A percentile compares a stretch with the other conserved stretches of the same genome.
These are phyloP conservation scores for Tupaia chinensis DNA, from an alignment of 2,113 vertebrate species.

Conservation along the genomic window DNA sequence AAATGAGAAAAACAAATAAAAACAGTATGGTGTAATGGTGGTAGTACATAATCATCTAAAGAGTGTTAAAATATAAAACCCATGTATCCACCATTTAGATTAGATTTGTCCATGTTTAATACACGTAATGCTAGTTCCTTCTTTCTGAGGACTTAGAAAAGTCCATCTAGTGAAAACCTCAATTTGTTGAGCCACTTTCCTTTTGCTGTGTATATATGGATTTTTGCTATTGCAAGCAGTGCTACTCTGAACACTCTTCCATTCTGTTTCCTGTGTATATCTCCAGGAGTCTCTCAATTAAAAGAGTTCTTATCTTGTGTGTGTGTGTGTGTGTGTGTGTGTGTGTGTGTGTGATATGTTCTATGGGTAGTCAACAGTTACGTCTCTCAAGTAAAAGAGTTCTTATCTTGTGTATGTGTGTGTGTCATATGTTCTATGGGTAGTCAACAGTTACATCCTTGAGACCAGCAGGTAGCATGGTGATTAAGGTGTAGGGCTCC, in stretches of 20 bases:
- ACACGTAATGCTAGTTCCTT: not conserved
- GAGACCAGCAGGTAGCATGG: too few relatives aligned
- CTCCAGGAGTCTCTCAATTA: constrained; percentile 11
- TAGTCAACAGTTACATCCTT: too few relatives aligned
- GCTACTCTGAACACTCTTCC: not conserved
- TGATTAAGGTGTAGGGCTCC: too few relatives aligned
- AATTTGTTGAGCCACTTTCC: not conserved
- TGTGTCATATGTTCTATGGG: too few relatives aligned
- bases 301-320: not conserved
- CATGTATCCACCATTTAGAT: not conserved
- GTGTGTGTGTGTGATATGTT: too few relatives aligned
- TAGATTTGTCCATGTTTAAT: not conserved
- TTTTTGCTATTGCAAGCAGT: not conserved
- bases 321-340: not conserved
- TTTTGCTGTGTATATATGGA: not conserved
- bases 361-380: too few relatives aligned
- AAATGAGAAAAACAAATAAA: not conserved
- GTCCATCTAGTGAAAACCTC: not conserved
- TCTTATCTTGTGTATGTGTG: too few relatives aligned
- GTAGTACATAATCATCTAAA: not conserved
- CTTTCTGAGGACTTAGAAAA: constrained; percentile 24
- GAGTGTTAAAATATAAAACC: not conserved
- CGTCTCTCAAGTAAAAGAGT: too few relatives aligned
- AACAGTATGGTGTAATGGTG: not conserved
- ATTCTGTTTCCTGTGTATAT: not conserved